Evolutionary conservation across 2,888 invertebrate genomes (phyloP).

Genomic region (Drosophila prostipennis): DNA sequence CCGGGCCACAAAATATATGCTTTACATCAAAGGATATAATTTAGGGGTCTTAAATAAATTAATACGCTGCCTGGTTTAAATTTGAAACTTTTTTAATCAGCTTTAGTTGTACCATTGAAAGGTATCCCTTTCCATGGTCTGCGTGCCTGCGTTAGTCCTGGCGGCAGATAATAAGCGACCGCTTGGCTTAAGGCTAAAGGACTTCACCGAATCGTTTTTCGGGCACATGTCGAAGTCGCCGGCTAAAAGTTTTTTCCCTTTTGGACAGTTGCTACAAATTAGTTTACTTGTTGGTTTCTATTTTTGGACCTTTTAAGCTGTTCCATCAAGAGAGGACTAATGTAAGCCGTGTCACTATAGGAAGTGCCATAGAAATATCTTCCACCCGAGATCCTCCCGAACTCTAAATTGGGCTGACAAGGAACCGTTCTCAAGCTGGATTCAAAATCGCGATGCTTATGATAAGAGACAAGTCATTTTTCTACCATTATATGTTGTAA

Average conservation of each 20-base stretch:
- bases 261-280: constrained; percentile 65
- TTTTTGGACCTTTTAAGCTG: constrained; percentile 24
- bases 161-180: constrained; percentile 63
- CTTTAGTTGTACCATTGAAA: constrained; percentile 41
- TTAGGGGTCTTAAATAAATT: constrained; percentile 80
- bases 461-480: no score
- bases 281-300: constrained; percentile 56
- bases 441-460: no score
- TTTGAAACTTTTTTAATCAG: constrained; percentile 78
- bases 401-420: no score
- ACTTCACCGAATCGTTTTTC: constrained; percentile 65
- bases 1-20: constrained; percentile 64
- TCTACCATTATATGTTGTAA: no score
- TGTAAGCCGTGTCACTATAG: neutral
- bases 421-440: no score
- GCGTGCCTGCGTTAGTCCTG: constrained; percentile 36
- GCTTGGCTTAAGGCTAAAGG: constrained; percentile 65
- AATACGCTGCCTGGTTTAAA: constrained; percentile 69
- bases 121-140: constrained; percentile 5
- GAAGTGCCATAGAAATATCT: no score
- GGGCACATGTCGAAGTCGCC: constrained; percentile 73
- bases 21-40: constrained; percentile 78
- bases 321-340: neutral
- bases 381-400: no score
- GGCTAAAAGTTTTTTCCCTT: constrained; percentile 55